phyloP scores from a whole-genome alignment of 2,113 vertebrate genomes.

The Ophiodon elongatus region DNA sequence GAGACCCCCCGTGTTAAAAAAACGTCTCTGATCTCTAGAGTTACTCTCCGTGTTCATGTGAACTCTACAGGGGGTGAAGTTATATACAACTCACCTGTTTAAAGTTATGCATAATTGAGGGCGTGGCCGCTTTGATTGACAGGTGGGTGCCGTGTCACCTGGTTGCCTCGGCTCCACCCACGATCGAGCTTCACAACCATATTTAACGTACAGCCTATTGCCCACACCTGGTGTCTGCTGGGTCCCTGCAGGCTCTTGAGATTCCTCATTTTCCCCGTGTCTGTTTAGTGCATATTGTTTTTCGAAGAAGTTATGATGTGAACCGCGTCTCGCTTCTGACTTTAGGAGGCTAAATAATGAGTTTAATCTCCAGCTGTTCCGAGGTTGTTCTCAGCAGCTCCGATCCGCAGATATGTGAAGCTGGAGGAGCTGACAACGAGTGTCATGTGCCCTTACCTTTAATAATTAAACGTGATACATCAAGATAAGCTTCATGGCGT shows the following conservation, averaged over 20 bases:
- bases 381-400: background rate
- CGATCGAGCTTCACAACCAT: too few species aligned
- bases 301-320: background rate
- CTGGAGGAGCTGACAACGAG: background rate
- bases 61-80: too few species aligned
- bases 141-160: too few species aligned
- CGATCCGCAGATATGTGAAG: background rate
- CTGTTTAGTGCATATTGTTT: background rate
- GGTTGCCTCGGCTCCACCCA: background rate
- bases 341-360: conserved; percentile 20
- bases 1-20: too few species aligned
- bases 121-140: too few species aligned
- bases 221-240: background rate
- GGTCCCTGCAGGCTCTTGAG: background rate
- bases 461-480: background rate
- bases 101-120: too few species aligned
- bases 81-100: too few species aligned
- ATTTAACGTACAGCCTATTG: too few species aligned
- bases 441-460: background rate
- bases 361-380: conserved; percentile 42
- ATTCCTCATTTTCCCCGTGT: background rate
- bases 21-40: too few species aligned
- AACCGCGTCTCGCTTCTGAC: background rate
- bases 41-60: too few species aligned
- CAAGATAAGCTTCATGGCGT: background rate